These are phyloP conservation scores for Pilophorus perplexus DNA, from an alignment of 2,888 invertebrate species.

Conservation along the genomic window DNA sequence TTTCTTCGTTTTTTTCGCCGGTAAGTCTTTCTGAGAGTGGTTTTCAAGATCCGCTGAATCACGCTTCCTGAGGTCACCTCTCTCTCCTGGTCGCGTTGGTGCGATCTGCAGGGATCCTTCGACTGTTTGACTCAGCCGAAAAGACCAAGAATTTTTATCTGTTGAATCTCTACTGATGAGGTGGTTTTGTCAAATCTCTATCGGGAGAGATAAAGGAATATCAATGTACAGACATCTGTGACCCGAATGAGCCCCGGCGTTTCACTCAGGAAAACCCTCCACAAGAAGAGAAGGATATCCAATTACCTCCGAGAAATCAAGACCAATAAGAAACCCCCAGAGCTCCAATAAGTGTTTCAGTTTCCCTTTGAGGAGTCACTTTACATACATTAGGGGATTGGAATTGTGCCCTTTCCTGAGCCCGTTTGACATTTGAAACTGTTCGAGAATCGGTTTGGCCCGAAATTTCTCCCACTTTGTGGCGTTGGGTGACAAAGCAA, in stretches of 20 bases:
- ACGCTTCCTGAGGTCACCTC: no score
- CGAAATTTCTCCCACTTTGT: constrained; percentile 4
- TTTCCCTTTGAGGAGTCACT: constrained; percentile 31
- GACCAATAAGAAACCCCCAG: constrained; percentile 23
- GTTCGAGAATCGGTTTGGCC: constrained; percentile 3
- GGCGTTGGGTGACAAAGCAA: constrained; percentile 34
- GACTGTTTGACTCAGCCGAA: no score
- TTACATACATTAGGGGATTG: constrained; percentile 31
- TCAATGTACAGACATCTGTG: no score
- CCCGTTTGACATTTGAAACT: constrained; percentile 30
- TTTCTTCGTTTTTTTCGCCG: no score
- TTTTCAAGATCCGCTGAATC: no score
- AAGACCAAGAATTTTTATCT: no score
- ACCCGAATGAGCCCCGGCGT: neutral
- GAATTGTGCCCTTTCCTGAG: constrained; percentile 32
- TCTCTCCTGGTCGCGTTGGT: no score
- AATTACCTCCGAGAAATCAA: constrained; percentile 35
- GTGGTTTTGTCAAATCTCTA: no score
- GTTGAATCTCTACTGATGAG: no score
- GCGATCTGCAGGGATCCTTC: no score
- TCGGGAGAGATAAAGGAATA: no score
- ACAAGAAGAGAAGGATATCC: constrained; percentile 14
- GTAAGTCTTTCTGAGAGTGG: no score
- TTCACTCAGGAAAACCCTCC: neutral
- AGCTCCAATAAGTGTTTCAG: constrained; percentile 28